Percentiles rank a stretch among this genome's conserved stretches.
These are phyloP conservation scores for Rhinopomastus cyanomelas DNA, from an alignment of 2,113 vertebrate genomes.

Conservation along the genomic window DNA sequence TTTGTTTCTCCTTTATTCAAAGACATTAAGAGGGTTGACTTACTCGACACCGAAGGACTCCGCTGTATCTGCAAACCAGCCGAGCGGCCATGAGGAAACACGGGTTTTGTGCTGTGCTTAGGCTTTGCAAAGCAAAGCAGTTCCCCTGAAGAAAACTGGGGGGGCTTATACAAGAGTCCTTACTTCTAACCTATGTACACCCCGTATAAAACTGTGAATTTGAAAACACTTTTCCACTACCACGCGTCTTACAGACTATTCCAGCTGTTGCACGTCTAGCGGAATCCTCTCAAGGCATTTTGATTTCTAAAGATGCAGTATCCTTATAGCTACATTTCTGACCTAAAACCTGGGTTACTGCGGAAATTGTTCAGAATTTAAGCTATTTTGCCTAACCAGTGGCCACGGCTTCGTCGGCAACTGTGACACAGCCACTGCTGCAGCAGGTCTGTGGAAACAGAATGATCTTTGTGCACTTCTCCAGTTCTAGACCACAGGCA, in stretches of 20 bases:
- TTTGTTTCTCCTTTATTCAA: constrained; percentile 9
- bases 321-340: constrained; percentile 60
- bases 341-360: constrained; percentile 59
- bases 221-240: constrained; percentile 86
- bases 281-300: constrained; percentile 79
- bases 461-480: constrained; percentile 67
- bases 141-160: constrained; percentile 76
- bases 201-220: constrained; percentile 83
- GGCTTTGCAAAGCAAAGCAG: constrained; percentile 61
- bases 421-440: constrained; percentile 7
- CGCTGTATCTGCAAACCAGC: constrained; percentile 30
- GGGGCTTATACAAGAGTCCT: constrained; percentile 71
- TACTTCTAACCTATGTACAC: constrained; percentile 84
- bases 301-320: constrained; percentile 79
- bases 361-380: constrained; percentile 50
- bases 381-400: constrained; percentile 59
- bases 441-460: constrained; percentile 69
- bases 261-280: constrained; percentile 80
- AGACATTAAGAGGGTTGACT: constrained; percentile 31
- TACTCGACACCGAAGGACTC: neutral
- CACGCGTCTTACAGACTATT: constrained; percentile 88
- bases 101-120: neutral
- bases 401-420: constrained; percentile 48
- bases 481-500: constrained; percentile 69
- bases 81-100: constrained; percentile 45